Evolutionary conservation across 2,797 vertebrate genomes (phyloP), one percentile per base, ranked within the genome.

Genomic region (Chrysocyon brachyurus): DNA sequence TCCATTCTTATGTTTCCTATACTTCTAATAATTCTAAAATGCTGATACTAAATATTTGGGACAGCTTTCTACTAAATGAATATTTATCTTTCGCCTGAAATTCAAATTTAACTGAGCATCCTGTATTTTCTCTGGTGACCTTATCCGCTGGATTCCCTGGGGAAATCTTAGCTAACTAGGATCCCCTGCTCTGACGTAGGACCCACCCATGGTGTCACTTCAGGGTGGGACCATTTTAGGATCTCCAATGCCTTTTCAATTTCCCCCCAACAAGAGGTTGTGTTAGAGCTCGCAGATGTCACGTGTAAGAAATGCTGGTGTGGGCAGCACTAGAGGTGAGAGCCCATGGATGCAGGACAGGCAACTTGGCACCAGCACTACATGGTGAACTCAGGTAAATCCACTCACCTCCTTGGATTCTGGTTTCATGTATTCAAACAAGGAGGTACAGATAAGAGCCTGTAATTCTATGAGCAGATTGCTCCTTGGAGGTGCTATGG

Each of bases 341-440:
- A 12, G 68, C 6, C 28, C 28, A 7, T 7, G 2, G 2, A 8
- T 0, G 63, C 16, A 16, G 64, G 31, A 19, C 10, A 19, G 3
- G 64, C 28, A 8, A 6, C 7, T 24, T 19, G 7, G 33, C 33
- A 33, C 33, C 33, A 36, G 68, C 1, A 21, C 36, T 14, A 4
- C 21, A 6, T 12, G 22, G 6, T 6, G 70, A 24, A 8, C 15
- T 72, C 0, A 6, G 70, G 22, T 8, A 8, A 46, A 46, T 46
- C 40, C 40, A 46, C 40, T 46, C 40, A 46, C 40, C 40, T 46
- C 40, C 40, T 46, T 46, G 40, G 40, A 46, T 46, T 46, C 40
- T 46, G 40, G 40, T 46, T 46, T 46, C 40, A 46, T 46, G 40
- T 46, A 46, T 46, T 46, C 40, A 46, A 46, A 46, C 40, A 46